Evolutionary conservation across 2,113 vertebrate genomes (phyloP).

Genomic region (Cepphus grylle): DNA sequence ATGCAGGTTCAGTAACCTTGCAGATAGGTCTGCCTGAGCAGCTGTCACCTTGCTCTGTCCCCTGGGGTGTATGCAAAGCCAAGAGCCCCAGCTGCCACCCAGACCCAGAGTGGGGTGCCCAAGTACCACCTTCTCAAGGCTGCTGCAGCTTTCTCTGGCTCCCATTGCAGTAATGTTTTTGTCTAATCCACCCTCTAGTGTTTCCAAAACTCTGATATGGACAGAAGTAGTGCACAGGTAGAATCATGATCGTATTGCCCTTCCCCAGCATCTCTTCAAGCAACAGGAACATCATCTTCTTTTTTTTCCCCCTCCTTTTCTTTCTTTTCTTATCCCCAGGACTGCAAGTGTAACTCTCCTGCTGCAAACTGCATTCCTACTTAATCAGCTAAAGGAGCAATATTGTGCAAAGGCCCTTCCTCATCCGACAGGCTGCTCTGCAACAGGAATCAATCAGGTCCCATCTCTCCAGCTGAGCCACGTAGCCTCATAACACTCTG

Average conservation of each 20-base stretch:
- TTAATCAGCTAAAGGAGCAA: not conserved
- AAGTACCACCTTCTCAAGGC: fast-evolving
- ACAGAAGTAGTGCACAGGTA: not conserved
- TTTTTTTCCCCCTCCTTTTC: not conserved
- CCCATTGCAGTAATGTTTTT: not conserved
- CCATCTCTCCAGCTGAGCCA: not conserved
- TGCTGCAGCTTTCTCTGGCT: not conserved
- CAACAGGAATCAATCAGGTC: not conserved
- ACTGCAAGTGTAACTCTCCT: not conserved
- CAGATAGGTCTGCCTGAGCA: not conserved
- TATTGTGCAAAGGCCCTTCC: not conserved
- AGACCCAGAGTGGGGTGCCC: not conserved
- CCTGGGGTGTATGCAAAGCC: not conserved
- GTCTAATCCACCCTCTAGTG: not conserved
- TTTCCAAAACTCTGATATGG: not conserved
- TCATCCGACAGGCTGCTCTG: not conserved
- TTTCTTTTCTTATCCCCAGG: not conserved
- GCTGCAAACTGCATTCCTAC: not conserved
- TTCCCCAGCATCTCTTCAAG: not conserved
- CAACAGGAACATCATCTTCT: not conserved
- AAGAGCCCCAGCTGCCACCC: not conserved
- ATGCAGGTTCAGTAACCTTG: not conserved
- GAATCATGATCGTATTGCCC: fast-evolving
- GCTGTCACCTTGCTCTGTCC: not conserved
- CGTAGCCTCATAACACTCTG: not conserved